Conservation (phyloP, 1,140 invertebrate genomes). For the Conopomorpha cramerella region DNA sequence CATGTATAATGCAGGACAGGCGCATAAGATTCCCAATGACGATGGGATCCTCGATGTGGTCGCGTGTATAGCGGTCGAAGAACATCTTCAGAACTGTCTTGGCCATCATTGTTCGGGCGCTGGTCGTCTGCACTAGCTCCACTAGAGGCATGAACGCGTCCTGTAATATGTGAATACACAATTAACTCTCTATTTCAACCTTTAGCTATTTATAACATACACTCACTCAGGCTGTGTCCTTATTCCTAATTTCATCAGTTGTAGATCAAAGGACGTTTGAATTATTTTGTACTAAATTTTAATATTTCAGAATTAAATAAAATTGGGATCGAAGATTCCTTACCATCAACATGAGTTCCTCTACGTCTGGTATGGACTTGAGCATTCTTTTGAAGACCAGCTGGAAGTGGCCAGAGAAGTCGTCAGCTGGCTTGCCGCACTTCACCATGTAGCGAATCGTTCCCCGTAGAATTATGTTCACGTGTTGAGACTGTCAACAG, state of each 20-base stretch:
- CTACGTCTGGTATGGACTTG: conserved; percentile 72
- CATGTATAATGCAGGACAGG: conserved; percentile 85
- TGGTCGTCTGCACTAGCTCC: conserved; percentile 87
- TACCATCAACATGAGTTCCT: conserved; percentile 79
- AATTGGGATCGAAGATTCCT: too few relatives aligned
- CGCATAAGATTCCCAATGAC: conserved; percentile 86
- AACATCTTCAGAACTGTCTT: conserved; percentile 80
- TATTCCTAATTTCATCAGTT: too few relatives aligned
- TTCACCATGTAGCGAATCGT: conserved; percentile 79
- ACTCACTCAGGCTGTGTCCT: too few relatives aligned
- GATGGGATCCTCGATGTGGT: conserved; percentile 76
- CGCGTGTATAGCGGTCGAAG: conserved; percentile 32
- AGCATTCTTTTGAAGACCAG: conserved; percentile 78
- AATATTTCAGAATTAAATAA: too few relatives aligned
- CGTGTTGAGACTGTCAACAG: conserved; percentile 78
- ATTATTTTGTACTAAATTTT: too few relatives aligned
- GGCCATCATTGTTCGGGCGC: conserved; percentile 79
- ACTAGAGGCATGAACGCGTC: conserved; percentile 89
- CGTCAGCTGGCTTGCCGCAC: conserved; percentile 72
- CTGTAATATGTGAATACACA: too few relatives aligned
- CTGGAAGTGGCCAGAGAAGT: conserved; percentile 78
- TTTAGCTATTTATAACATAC: too few relatives aligned
- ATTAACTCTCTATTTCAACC: too few relatives aligned
- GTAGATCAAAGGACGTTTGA: too few relatives aligned
- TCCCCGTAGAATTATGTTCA: conserved; percentile 84